Percentiles rank a stretch among this genome's conserved stretches.
These are phyloP conservation scores for Atta cephalotes DNA, from an alignment of 1,140 invertebrate genomes.

Conservation along the genomic window DNA sequence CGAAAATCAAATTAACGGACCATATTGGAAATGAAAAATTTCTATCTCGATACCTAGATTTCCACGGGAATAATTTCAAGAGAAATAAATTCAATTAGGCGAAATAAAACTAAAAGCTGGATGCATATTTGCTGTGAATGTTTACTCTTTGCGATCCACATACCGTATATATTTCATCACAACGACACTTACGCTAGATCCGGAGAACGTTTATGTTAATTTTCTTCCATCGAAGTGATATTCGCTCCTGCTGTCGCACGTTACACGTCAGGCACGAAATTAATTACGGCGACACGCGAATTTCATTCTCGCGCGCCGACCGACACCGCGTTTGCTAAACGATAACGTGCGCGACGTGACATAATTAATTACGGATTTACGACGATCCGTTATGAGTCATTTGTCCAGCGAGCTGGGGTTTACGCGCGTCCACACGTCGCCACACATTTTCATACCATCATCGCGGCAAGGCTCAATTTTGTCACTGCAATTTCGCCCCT, in stretches of 20 bases:
- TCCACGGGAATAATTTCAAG: slow-evolving; percentile 28
- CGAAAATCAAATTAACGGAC: slow-evolving; percentile 26
- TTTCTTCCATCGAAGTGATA: slow-evolving; percentile 60
- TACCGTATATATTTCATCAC: not conserved
- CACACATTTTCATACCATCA: slow-evolving; percentile 21
- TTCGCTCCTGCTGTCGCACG: slow-evolving; percentile 32
- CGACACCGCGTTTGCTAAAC: slow-evolving; percentile 54
- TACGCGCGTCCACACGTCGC: slow-evolving; percentile 32
- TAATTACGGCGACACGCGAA: slow-evolving; percentile 53
- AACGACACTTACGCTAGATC: slow-evolving; percentile 14
- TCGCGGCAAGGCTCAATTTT: slow-evolving; percentile 35
- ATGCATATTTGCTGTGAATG: slow-evolving; percentile 11
- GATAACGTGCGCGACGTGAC: slow-evolving; percentile 52
- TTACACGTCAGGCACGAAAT: slow-evolving; percentile 52
- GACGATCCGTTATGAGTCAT: slow-evolving; percentile 59
- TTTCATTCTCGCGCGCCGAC: slow-evolving; percentile 54
- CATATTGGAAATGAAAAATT: slow-evolving; percentile 49
- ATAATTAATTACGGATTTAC: slow-evolving; percentile 64
- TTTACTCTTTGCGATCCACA: slow-evolving; percentile 10
- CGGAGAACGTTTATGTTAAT: slow-evolving; percentile 49
- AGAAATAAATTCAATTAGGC: slow-evolving; percentile 38
- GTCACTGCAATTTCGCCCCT: slow-evolving; percentile 29
- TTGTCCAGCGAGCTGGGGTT: slow-evolving; percentile 35
- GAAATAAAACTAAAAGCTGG: slow-evolving; percentile 44
- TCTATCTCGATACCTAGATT: slow-evolving; percentile 24